Evolutionary conservation across 35 echinoderm and acorn worm genomes (phyloP).

Genomic region (Apostichopus californicus): DNA sequence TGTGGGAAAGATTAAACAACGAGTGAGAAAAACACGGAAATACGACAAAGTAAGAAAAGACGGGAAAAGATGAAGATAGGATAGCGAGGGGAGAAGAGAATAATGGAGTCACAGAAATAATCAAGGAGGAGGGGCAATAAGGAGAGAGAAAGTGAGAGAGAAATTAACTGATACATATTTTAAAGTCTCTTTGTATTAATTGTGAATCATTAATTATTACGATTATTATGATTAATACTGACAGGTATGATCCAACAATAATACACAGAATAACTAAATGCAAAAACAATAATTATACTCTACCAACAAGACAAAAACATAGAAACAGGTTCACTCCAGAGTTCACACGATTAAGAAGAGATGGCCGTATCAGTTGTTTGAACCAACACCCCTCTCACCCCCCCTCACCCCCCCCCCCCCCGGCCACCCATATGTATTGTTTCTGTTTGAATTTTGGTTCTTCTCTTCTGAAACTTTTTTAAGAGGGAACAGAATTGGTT

Average conservation of each 20-base stretch:
- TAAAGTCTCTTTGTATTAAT: too few relatives aligned
- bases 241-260: conserved; percentile 10
- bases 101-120: too few relatives aligned
- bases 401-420: background rate
- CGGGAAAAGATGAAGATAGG: background rate
- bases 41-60: background rate
- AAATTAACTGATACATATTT: too few relatives aligned
- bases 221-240: background rate
- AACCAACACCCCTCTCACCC: background rate
- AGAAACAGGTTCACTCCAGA: conserved; percentile 17
- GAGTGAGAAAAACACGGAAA: background rate
- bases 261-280: background rate
- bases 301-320: conserved; percentile 18
- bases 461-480: background rate
- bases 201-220: background rate
- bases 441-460: background rate
- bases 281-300: background rate
- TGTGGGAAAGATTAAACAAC: background rate
- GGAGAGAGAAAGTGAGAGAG: too few relatives aligned
- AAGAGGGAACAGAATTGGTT: background rate
- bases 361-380: background rate
- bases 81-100: too few relatives aligned
- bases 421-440: background rate
- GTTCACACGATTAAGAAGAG: background rate
- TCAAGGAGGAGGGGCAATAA: too few relatives aligned